phyloP scores from a whole-genome alignment of 2,888 invertebrate species.

The Gandaritis pyraliata region DNA sequence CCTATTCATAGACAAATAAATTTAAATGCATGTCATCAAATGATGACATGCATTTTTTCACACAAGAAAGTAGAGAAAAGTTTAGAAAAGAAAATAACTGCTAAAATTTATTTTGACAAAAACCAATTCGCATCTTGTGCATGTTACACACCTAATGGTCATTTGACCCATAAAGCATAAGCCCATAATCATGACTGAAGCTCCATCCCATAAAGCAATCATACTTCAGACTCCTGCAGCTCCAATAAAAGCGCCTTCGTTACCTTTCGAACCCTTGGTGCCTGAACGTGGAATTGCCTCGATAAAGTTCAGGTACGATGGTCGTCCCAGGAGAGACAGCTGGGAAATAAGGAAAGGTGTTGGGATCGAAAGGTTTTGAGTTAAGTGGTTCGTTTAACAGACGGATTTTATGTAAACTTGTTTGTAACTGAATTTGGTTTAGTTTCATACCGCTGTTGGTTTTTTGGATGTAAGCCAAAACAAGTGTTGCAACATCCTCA shows the following conservation, averaged over 20 bases:
- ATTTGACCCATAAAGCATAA: too few species aligned
- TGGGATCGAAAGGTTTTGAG: slow-evolving; percentile 29
- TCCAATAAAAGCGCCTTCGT: slow-evolving; percentile 37
- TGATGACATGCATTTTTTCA: too few species aligned
- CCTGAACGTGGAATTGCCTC: slow-evolving; percentile 30
- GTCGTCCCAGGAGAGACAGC: slow-evolving; percentile 35
- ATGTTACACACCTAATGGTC: too few species aligned
- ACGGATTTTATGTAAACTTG: slow-evolving; percentile 1
- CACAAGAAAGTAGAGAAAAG: too few species aligned
- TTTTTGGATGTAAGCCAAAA: slow-evolving; percentile 11
- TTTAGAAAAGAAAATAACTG: too few species aligned
- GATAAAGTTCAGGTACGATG: slow-evolving; percentile 37
- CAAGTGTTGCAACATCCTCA: slow-evolving; percentile 20
- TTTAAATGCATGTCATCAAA: too few species aligned
- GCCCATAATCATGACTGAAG: neutral
- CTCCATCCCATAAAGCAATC: slow-evolving; percentile 36
- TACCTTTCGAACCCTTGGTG: slow-evolving; percentile 13
- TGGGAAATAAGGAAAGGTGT: slow-evolving; percentile 31
- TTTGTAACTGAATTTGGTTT: neutral
- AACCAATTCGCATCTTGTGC: too few species aligned
- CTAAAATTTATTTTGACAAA: too few species aligned
- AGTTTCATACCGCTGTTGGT: neutral
- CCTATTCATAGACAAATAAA: too few species aligned
- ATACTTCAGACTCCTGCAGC: slow-evolving; percentile 23
- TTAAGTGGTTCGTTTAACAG: slow-evolving; percentile 29